These are phyloP conservation scores for Perizoma flavofasciatum DNA, from an alignment of 2,888 invertebrate genomes.

Conservation along the genomic window DNA sequence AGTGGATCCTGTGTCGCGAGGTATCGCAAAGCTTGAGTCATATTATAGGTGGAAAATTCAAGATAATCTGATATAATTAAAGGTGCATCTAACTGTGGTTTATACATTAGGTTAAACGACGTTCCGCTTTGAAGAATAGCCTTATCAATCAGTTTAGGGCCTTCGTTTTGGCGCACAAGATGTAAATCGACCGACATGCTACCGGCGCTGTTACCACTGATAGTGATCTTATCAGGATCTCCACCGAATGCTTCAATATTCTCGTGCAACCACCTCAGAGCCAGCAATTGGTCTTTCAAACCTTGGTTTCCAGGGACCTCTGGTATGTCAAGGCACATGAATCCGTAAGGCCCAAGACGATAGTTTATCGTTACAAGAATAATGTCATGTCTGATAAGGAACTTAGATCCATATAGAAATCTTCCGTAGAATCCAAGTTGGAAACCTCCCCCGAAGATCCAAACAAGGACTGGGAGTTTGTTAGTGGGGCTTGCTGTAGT, in stretches of 20 bases:
- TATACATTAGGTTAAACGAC: constrained; percentile 25
- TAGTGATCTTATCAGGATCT: constrained; percentile 52
- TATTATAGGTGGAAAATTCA: constrained; percentile 41
- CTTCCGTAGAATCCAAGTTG: constrained; percentile 46
- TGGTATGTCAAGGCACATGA: constrained; percentile 60
- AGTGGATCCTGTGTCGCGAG: constrained; percentile 42
- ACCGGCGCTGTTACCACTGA: constrained; percentile 61
- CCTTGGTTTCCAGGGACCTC: constrained; percentile 65
- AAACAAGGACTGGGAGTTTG: constrained; percentile 55
- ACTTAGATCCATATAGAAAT: constrained; percentile 49
- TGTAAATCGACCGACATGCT: constrained; percentile 55
- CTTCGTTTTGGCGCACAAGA: constrained; percentile 41
- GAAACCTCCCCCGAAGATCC: constrained; percentile 58
- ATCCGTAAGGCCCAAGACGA: constrained; percentile 61
- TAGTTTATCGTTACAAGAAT: constrained; percentile 60
- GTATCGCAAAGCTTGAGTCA: constrained; percentile 46
- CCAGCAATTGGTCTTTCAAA: constrained; percentile 58
- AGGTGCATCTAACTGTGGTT: constrained; percentile 34
- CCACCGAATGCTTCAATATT: constrained; percentile 63
- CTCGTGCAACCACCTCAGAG: constrained; percentile 56
- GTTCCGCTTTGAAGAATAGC: constrained; percentile 54
- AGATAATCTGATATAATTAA: constrained; percentile 46
- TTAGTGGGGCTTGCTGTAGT: constrained; percentile 43
- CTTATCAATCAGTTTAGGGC: constrained; percentile 44
- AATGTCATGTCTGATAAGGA: constrained; percentile 54